Conservation (phyloP, 1,140 invertebrate species). For the Pseudomyrmex gracilis region DNA sequence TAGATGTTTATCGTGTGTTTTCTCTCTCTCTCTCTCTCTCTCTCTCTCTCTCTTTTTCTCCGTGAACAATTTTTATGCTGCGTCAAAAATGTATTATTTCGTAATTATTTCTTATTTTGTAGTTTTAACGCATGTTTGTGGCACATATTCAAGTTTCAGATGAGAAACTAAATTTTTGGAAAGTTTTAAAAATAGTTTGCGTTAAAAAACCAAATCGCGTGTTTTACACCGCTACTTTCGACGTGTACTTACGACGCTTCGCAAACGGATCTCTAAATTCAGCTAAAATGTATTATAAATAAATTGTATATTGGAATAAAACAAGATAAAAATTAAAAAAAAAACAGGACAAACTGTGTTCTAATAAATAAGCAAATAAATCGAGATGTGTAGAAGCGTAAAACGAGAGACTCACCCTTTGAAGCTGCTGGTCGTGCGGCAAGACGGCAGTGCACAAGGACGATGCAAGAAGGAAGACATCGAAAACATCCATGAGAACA, state of each 20-base stretch:
- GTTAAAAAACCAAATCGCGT: neutral
- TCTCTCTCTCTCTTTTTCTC: too few relatives aligned
- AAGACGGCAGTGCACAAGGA: slow-evolving; percentile 83
- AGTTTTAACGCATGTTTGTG: neutral
- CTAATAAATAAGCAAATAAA: slow-evolving; percentile 47
- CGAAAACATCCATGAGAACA: slow-evolving; percentile 84
- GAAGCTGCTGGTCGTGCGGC: slow-evolving; percentile 82
- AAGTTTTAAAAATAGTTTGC: neutral
- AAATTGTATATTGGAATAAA: neutral
- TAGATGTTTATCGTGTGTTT: neutral
- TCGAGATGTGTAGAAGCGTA: slow-evolving; percentile 23
- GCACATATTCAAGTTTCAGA: slow-evolving; percentile 2
- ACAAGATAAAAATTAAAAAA: neutral
- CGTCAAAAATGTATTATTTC: neutral
- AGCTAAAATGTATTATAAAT: neutral
- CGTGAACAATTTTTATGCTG: neutral
- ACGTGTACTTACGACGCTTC: slow-evolving; percentile 27
- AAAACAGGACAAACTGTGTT: neutral
- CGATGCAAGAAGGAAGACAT: slow-evolving; percentile 84
- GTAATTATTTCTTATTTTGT: neutral
- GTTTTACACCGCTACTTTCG: neutral
- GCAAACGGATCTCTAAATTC: slow-evolving; percentile 17
- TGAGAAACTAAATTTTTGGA: too few relatives aligned
- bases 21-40: too few relatives aligned
- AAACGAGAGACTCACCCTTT: slow-evolving; percentile 81